phyloP scores from a whole-genome alignment of 2,888 invertebrate species.

The Trichacis sp. region DNA sequence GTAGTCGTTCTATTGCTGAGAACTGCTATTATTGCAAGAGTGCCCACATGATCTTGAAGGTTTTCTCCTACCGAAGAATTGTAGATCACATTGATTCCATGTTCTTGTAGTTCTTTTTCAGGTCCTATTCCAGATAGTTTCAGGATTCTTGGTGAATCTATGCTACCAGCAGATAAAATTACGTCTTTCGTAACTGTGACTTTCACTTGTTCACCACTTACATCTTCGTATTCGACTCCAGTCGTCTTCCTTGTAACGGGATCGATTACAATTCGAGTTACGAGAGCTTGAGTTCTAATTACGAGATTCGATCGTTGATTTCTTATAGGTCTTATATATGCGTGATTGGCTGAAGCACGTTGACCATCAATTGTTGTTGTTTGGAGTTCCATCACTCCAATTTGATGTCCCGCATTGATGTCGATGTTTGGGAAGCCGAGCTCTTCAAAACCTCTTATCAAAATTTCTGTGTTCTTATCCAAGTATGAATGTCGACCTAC shows the following conservation, averaged over 20 bases:
- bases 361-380: constrained; percentile 74
- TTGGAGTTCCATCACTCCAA: constrained; percentile 76
- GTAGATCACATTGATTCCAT: too few relatives aligned
- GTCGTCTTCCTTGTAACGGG: constrained; percentile 62
- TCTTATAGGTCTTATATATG: too few relatives aligned
- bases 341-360: too few relatives aligned
- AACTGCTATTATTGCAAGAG: constrained; percentile 64
- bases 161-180: constrained; percentile 70
- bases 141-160: constrained; percentile 71
- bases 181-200: too few relatives aligned
- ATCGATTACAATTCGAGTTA: constrained; percentile 71
- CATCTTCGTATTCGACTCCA: constrained; percentile 67
- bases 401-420: constrained; percentile 72
- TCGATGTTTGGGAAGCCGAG: constrained; percentile 74
- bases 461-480: constrained; percentile 72
- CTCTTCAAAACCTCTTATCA: constrained; percentile 75
- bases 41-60: constrained; percentile 71
- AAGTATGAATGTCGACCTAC: constrained; percentile 76
- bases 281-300: constrained; percentile 70
- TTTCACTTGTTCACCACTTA: constrained; percentile 60
- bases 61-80: constrained; percentile 71
- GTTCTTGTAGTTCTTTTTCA: too few relatives aligned
- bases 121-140: too few relatives aligned
- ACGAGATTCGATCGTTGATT: constrained; percentile 69
- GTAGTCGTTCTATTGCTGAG: constrained; percentile 54